Conservation (phyloP, 1,140 invertebrate species). For the Pseudomyrmex sp. region DNA sequence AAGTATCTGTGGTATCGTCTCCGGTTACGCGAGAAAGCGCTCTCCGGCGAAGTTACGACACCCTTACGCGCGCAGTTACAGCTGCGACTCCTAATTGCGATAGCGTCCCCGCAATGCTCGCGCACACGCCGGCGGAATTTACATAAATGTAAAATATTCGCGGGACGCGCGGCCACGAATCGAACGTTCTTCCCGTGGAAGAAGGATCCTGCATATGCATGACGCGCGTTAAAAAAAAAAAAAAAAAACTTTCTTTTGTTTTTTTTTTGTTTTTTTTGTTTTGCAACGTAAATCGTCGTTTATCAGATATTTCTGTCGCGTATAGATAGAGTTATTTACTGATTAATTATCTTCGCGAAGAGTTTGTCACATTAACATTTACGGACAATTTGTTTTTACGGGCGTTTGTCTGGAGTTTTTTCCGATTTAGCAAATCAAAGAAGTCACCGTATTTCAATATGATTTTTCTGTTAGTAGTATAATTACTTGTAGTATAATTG, state of each 20-base stretch:
- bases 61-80: conserved; percentile 75
- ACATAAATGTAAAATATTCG: conserved; percentile 79
- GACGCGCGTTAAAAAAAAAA: conserved; percentile 60
- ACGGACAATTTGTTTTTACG: neutral
- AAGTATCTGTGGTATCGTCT: conserved; percentile 64
- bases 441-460: neutral
- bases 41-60: conserved; percentile 74
- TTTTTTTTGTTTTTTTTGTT: neutral
- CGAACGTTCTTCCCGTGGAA: conserved; percentile 19
- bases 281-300: neutral
- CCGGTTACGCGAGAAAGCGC: conserved; percentile 53
- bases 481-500: no score
- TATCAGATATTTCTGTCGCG: conserved; percentile 21
- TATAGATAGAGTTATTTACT: neutral
- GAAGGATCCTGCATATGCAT: conserved; percentile 41
- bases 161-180: conserved; percentile 38
- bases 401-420: neutral
- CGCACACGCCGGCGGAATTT: conserved; percentile 73
- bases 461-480: neutral
- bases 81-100: conserved; percentile 79
- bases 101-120: conserved; percentile 71
- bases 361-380: neutral
- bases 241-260: neutral
- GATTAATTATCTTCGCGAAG: conserved; percentile 19
- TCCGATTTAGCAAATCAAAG: neutral